A percentile compares a stretch with the other conserved stretches of the same genome.
phyloP scores from a whole-genome alignment of 2,888 invertebrate genomes.

The Ptychoptera contaminata region DNA sequence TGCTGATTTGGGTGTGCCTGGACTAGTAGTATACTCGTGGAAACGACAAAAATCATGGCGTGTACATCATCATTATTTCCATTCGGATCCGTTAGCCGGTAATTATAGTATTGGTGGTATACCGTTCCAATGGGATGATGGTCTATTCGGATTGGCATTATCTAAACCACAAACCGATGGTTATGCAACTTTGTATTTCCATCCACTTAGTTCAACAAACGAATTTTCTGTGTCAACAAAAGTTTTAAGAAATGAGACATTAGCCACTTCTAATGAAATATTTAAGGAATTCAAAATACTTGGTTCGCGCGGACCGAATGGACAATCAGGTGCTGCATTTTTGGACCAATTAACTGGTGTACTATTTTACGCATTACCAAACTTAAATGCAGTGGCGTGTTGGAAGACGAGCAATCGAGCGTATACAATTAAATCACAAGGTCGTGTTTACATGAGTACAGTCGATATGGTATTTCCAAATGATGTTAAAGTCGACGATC shows the following conservation, averaged over 20 bases:
- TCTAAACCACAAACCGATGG: slow-evolving; percentile 47
- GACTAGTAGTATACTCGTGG: slow-evolving; percentile 62
- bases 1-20: slow-evolving; percentile 52
- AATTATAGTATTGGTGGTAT: slow-evolving; percentile 55
- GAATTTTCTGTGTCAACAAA: slow-evolving; percentile 61
- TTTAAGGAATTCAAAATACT: slow-evolving; percentile 49
- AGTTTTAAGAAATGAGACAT: slow-evolving; percentile 42
- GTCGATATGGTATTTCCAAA: slow-evolving; percentile 60
- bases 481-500: slow-evolving; percentile 58
- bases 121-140: slow-evolving; percentile 61
- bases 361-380: slow-evolving; percentile 57
- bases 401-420: slow-evolving; percentile 55
- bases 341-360: slow-evolving; percentile 54
- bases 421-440: slow-evolving; percentile 54
- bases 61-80: slow-evolving; percentile 52
- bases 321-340: slow-evolving; percentile 58
- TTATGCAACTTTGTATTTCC: slow-evolving; percentile 60
- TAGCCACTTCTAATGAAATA: slow-evolving; percentile 33
- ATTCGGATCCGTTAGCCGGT: slow-evolving; percentile 54
- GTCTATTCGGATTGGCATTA: slow-evolving; percentile 57
- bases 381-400: slow-evolving; percentile 60
- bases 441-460: slow-evolving; percentile 53
- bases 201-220: slow-evolving; percentile 58
- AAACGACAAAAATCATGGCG: slow-evolving; percentile 55
- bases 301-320: slow-evolving; percentile 53